Conservation (phyloP, 2,888 invertebrate genomes). For the Schizotus pectinicornis region DNA sequence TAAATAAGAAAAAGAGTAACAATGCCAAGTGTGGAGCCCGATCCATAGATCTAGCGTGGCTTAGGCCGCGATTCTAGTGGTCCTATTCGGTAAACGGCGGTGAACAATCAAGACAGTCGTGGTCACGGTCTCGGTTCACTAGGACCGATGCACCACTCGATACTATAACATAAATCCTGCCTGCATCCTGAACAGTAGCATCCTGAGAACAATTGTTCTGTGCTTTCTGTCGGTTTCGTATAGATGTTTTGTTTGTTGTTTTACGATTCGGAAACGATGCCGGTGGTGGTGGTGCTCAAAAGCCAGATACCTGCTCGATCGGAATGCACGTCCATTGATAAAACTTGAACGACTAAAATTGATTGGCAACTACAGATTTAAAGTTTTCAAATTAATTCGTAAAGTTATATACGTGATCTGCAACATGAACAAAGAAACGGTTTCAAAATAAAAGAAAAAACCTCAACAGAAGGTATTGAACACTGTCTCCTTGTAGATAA, state of each 20-base stretch:
- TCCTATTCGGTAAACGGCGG: constrained; percentile 34
- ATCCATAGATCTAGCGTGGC: constrained; percentile 51
- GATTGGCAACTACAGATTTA: neutral
- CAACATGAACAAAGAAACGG: too few relatives aligned
- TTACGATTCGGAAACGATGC: constrained; percentile 3
- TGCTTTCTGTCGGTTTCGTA: constrained; percentile 57
- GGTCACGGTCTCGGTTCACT: constrained; percentile 37
- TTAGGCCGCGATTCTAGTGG: constrained; percentile 46
- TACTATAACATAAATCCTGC: constrained; percentile 55
- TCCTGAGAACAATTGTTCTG: constrained; percentile 58
- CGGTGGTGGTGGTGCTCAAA: constrained; percentile 26
- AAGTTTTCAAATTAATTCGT: too few relatives aligned
- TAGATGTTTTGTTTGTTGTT: constrained; percentile 46
- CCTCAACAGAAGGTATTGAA: too few relatives aligned
- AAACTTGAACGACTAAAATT: neutral
- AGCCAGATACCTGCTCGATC: constrained; percentile 11
- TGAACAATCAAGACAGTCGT: constrained; percentile 27
- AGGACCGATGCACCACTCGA: constrained; percentile 47
- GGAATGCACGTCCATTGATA: constrained; percentile 11
- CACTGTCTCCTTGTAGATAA: too few relatives aligned
- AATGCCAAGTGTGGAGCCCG: constrained; percentile 56
- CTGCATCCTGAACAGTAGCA: constrained; percentile 55
- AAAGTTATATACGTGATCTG: too few relatives aligned
- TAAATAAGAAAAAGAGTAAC: constrained; percentile 57
- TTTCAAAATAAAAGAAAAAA: too few relatives aligned